Evolutionary conservation across 2,888 invertebrate genomes (phyloP).

Genomic region (Aquatica leii): DNA sequence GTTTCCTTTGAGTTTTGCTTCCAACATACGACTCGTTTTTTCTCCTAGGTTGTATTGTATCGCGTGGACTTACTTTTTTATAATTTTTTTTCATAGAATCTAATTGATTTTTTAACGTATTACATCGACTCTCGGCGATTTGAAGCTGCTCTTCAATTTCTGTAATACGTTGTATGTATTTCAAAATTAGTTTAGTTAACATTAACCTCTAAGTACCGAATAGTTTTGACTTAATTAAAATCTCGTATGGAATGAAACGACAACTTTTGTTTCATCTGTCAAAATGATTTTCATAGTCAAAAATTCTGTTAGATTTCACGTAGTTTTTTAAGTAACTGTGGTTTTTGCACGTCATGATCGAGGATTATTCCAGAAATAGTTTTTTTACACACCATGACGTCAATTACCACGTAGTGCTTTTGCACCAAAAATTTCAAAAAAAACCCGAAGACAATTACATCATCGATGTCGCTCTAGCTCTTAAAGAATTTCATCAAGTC

Average conservation of each 20-base stretch:
- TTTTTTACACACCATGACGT: too few relatives aligned
- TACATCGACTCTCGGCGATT: constrained; percentile 59
- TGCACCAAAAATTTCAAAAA: constrained; percentile 53
- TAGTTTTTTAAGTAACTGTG: too few relatives aligned
- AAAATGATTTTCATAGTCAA: too few relatives aligned
- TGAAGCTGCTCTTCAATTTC: constrained; percentile 60
- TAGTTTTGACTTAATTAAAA: too few relatives aligned
- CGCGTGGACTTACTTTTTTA: constrained; percentile 31
- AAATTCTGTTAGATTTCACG: too few relatives aligned
- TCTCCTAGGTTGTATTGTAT: not conserved
- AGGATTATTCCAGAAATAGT: too few relatives aligned
- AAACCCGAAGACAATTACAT: constrained; percentile 52
- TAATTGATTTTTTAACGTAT: constrained; percentile 58
- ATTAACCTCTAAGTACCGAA: not conserved
- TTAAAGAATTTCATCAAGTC: constrained; percentile 52
- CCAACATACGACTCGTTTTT: not conserved
- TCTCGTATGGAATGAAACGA: too few relatives aligned
- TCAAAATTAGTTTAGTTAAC: too few relatives aligned
- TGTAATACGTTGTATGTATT: constrained; percentile 34
- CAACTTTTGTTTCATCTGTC: too few relatives aligned
- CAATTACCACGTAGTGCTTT: constrained; percentile 50
- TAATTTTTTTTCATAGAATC: constrained; percentile 60
- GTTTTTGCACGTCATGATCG: too few relatives aligned
- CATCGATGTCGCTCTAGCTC: constrained; percentile 50
- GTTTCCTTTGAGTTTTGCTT: not conserved